phyloP scores from a whole-genome alignment of 2,888 invertebrate species.

The Aphidoletes aphidimyza region DNA sequence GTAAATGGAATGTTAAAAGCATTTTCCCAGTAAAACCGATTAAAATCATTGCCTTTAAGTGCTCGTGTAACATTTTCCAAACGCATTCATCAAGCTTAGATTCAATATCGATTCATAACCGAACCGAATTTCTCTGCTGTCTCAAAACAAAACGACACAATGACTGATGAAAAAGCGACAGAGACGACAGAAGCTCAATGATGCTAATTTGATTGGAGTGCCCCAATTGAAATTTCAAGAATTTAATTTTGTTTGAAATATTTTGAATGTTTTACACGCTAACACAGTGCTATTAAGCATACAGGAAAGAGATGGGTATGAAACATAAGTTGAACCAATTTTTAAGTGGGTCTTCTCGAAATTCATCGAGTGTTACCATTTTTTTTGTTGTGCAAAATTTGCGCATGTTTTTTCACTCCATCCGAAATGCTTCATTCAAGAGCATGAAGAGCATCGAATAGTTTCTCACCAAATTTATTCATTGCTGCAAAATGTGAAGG shows the following conservation, averaged over 20 bases:
- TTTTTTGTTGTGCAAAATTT: no score
- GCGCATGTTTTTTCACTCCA: background rate
- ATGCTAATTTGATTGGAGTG: background rate
- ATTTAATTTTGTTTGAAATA: constrained; percentile 14
- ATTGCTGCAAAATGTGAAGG: background rate
- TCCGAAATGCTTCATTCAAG: background rate
- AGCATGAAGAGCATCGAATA: background rate
- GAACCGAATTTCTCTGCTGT: no score
- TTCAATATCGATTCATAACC: constrained; percentile 1
- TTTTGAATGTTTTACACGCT: background rate
- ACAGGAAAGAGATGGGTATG: background rate
- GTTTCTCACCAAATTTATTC: background rate
- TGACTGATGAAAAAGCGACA: background rate
- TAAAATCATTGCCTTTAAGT: background rate
- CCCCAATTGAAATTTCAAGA: constrained; percentile 23
- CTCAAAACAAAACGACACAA: no score
- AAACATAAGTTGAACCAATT: no score
- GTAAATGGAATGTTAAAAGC: background rate
- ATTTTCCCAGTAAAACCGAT: background rate
- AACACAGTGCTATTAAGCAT: background rate
- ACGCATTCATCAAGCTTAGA: background rate
- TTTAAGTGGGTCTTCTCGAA: no score
- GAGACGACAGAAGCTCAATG: background rate
- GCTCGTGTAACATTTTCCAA: background rate
- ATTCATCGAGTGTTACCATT: background rate